A percentile compares a stretch with the other conserved stretches of the same genome.
These are phyloP conservation scores for Myanophis thanlyinensis DNA, from an alignment of 2,113 vertebrate genomes.

Conservation along the genomic window DNA sequence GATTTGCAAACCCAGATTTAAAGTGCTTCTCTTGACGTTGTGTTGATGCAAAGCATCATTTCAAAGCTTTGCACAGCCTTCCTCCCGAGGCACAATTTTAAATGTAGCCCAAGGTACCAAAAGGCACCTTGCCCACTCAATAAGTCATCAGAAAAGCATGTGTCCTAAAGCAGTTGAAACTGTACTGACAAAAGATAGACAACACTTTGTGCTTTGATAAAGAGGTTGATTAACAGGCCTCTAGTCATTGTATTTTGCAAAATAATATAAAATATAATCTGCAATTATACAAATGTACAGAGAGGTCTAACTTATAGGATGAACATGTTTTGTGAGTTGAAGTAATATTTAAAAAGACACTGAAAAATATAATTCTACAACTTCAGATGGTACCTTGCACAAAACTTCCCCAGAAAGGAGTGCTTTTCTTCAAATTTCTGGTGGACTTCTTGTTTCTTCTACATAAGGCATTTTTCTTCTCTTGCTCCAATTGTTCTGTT, in stretches of 20 bases:
- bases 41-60: neutral
- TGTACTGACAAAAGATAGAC: neutral
- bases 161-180: neutral
- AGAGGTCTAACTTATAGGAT: neutral
- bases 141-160: neutral
- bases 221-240: neutral
- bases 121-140: neutral
- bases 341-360: neutral
- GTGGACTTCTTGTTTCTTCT: neutral
- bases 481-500: neutral
- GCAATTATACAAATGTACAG: neutral
- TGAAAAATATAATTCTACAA: neutral
- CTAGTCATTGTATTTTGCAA: neutral
- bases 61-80: neutral
- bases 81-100: neutral
- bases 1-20: neutral
- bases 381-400: neutral
- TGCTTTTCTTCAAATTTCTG: neutral
- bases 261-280: neutral
- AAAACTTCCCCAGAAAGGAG: neutral
- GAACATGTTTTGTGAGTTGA: neutral
- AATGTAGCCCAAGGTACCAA: neutral
- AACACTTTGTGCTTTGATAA: neutral
- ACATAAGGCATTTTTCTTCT: neutral
- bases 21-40: neutral